Base-by-base conservation (phyloP, 2,888 invertebrate genomes). In the Tetheella fluctuosa region DNA sequence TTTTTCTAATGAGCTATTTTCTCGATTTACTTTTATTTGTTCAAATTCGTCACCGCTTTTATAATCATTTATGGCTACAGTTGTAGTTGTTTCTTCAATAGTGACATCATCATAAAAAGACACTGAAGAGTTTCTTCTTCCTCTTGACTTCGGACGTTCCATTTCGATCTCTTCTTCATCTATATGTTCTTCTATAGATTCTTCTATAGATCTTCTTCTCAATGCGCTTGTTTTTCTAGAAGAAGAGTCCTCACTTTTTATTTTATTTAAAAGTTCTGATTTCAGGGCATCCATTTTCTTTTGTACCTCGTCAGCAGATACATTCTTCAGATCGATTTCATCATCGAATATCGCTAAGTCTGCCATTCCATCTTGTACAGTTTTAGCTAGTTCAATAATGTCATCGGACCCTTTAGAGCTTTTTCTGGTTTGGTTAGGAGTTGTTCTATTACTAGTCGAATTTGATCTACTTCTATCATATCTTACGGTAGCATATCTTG, bases 281-380 rank as follows among this genome's bases (percentile, higher is more conserved):
- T 93, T 93, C 83, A 93, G 81, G 0, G 69, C 67, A 58, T 91
- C 89, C 67, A 93, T 86, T 82, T 85, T 90, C 67, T 80, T 85
- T 57, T 91, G 86, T 17, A 90, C 74, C 64, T 89, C 90, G 12
- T 81, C 79, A 0, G 88, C 82, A 0, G 81, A 71, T 0, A 80
- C 62, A 30, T 80, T 76, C 59, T 78, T 76, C 2, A 77, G 72
- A 53, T 81, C 81, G 4, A 84, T 64, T 12, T 86, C 85, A 0
- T 90, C 86, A 42, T 90, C 90, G 54, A 80, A 86, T 48, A 93
- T 86, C 3, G 89, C 81, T 23, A 93, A 82, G 39, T 92, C 90
- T 1, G 94, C 93, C 84, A 94, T 91, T 25, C 94, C 93, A 52
- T 94, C 93, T 84, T 93, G 94, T 0, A 94, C 93, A 20, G 90